These are phyloP conservation scores for Anguilla pacifica DNA, from an alignment of 2,797 vertebrate genomes.

Conservation along the genomic window DNA sequence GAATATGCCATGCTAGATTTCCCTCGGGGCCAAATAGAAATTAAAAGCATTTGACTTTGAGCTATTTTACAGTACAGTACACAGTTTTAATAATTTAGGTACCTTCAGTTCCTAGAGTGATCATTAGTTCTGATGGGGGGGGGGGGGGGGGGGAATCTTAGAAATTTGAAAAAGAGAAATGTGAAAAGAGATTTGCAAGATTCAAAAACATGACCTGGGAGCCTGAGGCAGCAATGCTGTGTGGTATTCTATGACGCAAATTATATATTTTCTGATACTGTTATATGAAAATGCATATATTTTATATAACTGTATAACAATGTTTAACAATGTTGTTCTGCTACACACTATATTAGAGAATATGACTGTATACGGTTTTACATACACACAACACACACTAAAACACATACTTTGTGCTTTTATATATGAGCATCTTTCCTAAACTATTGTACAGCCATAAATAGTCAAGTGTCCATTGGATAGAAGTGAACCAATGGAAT, in stretches of 20 bases:
- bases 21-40: slow-evolving; percentile 44
- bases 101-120: slow-evolving; percentile 60
- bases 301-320: too few species aligned
- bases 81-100: slow-evolving; percentile 70
- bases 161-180: neutral
- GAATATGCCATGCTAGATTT: slow-evolving; percentile 52
- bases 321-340: neutral
- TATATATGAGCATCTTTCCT: neutral
- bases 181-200: neutral
- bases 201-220: neutral
- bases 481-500: neutral
- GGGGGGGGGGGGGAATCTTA: too few species aligned
- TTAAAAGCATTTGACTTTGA: slow-evolving; percentile 60
- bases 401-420: neutral
- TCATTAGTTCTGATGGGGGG: neutral
- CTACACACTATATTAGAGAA: neutral
- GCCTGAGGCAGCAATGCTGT: neutral
- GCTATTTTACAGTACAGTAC: slow-evolving; percentile 56
- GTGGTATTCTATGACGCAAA: neutral
- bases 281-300: too few species aligned
- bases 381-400: neutral
- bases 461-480: neutral
- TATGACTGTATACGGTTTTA: neutral
- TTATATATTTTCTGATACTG: neutral
- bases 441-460: neutral